phyloP scores from a whole-genome alignment of 2,113 vertebrate species.

The Pseudonaja textilis region DNA sequence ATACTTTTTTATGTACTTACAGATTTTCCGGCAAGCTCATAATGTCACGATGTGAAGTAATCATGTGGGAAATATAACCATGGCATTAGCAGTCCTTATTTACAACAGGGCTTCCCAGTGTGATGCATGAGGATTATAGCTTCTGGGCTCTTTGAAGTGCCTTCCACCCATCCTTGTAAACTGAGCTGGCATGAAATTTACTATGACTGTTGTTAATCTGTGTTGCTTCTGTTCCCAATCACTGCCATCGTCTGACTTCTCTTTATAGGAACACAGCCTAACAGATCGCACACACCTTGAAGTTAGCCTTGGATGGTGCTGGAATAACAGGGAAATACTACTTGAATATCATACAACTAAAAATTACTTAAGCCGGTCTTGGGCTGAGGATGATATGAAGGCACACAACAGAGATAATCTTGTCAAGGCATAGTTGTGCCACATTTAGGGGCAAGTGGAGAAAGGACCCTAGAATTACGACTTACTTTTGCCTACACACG shows the following conservation, averaged over 20 bases:
- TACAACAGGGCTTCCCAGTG: background rate
- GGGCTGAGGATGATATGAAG: background rate
- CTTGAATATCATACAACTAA: background rate
- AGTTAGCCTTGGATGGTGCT: background rate
- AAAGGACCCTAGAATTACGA: background rate
- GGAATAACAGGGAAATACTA: background rate
- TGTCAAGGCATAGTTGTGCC: background rate
- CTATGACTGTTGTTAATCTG: background rate
- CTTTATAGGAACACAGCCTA: background rate
- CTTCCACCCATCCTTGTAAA: background rate
- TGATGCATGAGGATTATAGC: background rate
- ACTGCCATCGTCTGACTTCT: background rate
- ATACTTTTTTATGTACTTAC: conserved; percentile 34
- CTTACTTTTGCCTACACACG: background rate
- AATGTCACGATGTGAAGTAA: background rate
- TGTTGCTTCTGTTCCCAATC: background rate
- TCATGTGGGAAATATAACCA: background rate
- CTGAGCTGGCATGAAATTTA: background rate
- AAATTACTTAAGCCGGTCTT: background rate
- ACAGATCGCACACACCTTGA: background rate
- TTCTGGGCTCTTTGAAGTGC: background rate
- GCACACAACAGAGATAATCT: background rate
- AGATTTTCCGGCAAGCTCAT: conserved; percentile 23
- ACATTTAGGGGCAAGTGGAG: background rate
- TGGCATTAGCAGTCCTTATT: background rate